Conservation (phyloP, 2,113 vertebrate genomes). For the Lucifuga dentata region DNA sequence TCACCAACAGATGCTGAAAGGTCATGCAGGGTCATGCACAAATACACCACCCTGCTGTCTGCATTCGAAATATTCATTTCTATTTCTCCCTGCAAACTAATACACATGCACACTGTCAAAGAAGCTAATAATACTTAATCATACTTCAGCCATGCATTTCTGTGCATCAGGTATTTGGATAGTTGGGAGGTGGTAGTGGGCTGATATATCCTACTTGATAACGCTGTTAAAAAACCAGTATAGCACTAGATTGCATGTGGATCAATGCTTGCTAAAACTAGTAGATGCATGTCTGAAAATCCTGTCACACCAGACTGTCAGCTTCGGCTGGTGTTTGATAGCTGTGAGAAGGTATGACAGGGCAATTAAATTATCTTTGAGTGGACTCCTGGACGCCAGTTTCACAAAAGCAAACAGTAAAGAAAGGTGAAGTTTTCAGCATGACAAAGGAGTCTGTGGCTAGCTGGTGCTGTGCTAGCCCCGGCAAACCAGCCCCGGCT, state of each 20-base stretch:
- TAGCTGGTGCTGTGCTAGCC: conserved; percentile 58
- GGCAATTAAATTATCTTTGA: not conserved
- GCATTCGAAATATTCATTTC: too few relatives aligned
- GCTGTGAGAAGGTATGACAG: not conserved
- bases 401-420: not conserved
- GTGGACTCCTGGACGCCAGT: not conserved
- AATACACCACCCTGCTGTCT: not conserved
- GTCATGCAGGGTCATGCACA: too few relatives aligned
- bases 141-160: too few relatives aligned
- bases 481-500: conserved; percentile 43
- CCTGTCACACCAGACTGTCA: conserved; percentile 77
- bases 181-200: too few relatives aligned
- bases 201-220: too few relatives aligned
- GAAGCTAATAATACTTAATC: too few relatives aligned
- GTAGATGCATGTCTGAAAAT: conserved; percentile 64
- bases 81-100: too few relatives aligned
- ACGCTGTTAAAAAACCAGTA: conserved; percentile 38
- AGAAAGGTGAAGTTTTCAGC: conserved; percentile 10
- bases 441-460: conserved; percentile 67
- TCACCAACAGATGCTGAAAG: conserved; percentile 8
- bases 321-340: conserved; percentile 33
- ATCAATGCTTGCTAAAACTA: conserved; percentile 23
- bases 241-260: conserved; percentile 40
- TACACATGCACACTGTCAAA: too few relatives aligned
- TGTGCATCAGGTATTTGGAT: too few relatives aligned